Base-by-base conservation (phyloP, 2,888 invertebrate species). In the Drosophila melanosoma region DNA sequence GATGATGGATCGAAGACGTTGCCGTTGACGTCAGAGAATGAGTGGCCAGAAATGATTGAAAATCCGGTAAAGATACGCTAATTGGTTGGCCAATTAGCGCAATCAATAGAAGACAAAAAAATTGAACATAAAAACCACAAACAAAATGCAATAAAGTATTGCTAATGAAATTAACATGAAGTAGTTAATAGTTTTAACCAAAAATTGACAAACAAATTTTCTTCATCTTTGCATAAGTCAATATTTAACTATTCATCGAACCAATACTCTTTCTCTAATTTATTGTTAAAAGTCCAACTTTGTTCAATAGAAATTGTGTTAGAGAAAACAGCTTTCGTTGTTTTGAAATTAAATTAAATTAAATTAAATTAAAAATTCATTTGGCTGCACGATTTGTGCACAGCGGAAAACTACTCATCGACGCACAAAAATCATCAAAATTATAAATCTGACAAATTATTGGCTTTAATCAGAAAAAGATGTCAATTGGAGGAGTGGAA, bases 121-220 rank as follows among this genome's bases (percentile, higher is more conserved):
- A 17, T 64, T 52, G 51, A 23, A 66, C 33, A 57, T 17, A 63
- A 42, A 82, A 79, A 77, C 79, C 7, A 73, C 15, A 45, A 73
- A 71, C 70, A 79, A 1, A 74, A 53, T 58, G n/a, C 54, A 42
- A 56, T 23, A 67, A 51, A 76, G 45, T 0, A 45, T 23, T 15
- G 90, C 82, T 89, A 90, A 88, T 89, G 80, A 73, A 88, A 90
- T 88, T 88, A 85, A 83, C 88, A 90, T 79, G 79, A 75, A 80
- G 74, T 86, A 88, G 86, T 90, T 90, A 88, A 88, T 85, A 88
- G 83, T 82, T 90, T 83, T 79, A 88, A 1, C 45, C 80, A 75
- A 89, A 88, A 90, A 85, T 83, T 83, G 78, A 54, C 15, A 77
- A 78, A 79, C 51, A 83, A 77, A 86, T 81, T 81, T 72, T 86